Evolutionary conservation across 2,888 invertebrate genomes (phyloP), one percentile per base, ranked within the genome.

Genomic region (Abrostola tripartita): DNA sequence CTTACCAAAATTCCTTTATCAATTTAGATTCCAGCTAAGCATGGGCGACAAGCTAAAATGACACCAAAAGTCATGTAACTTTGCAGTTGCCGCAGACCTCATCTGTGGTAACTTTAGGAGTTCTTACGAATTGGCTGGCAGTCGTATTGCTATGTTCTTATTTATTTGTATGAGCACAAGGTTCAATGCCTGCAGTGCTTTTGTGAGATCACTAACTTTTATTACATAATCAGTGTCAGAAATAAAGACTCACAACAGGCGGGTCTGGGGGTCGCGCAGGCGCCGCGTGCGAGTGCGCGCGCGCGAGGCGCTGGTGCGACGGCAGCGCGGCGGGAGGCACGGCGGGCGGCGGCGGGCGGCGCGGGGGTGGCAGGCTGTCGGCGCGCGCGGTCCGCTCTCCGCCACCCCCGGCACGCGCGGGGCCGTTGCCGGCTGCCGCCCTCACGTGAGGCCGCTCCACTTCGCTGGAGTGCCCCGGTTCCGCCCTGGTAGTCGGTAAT

Each of bases 211-310:
- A 40, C 10, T 10, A 9, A 40, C n/a, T n/a, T n/a, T n/a, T n/a
- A n/a, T 8, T 44, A 14, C 2, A 10, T 1, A 5, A 6, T 6
- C 11, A 44, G 44, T 44, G 14, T 6, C 11, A n/a, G 6, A n/a
- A 37, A 37, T 44, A 0, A 0, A 49, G 37, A 83, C 82, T 81
- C 52, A 92, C 92, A 35, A 76, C 58, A 0, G 93, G 92, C 9
- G 91, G 91, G 61, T 91, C 92, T 42, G 78, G 84, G 0, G 88
- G 82, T 1, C 89, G 81, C 10, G 85, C 69, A 10, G 90, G 89
- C 44, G 88, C 84, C 51, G 85, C 89, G 64, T 89, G 90, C 37
- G 93, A 89, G 76, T 85, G 88, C 51, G 93, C 88, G 14, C 93
- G 88, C 61, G 89, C 73, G 5, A 92, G 88, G 0, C 91, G 84